These are phyloP conservation scores for Aphis gossypii DNA, from an alignment of 1,140 invertebrate genomes.

Conservation along the genomic window DNA sequence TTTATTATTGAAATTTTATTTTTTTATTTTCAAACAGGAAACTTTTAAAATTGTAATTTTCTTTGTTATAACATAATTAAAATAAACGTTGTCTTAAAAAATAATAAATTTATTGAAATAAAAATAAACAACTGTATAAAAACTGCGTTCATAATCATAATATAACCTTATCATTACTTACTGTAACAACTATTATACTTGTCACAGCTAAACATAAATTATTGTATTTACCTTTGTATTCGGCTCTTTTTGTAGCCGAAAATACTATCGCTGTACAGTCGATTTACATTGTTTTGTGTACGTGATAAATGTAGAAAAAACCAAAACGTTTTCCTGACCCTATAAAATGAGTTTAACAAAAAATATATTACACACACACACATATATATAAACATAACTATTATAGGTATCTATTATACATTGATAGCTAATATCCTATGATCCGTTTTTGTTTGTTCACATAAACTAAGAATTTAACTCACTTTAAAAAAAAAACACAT, in stretches of 20 bases:
- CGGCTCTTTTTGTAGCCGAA: neutral
- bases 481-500: neutral
- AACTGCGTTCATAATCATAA: neutral
- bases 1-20: neutral
- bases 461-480: neutral
- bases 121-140: neutral
- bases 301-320: slow-evolving; percentile 6
- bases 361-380: neutral
- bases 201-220: neutral
- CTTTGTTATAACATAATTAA: neutral
- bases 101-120: neutral
- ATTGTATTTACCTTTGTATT: neutral
- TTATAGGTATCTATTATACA: neutral
- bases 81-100: neutral
- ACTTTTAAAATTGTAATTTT: neutral
- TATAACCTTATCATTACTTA: neutral
- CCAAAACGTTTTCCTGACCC: neutral
- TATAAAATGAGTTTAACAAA: neutral
- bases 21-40: neutral
- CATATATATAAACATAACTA: neutral
- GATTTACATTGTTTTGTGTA: neutral
- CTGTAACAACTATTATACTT: neutral
- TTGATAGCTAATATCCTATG: neutral
- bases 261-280: neutral
- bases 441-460: neutral